A percentile compares a stretch with the other conserved stretches of the same genome.
These are phyloP conservation scores for Syrmaticus mikado DNA, from an alignment of 2,113 vertebrate species.

Conservation along the genomic window DNA sequence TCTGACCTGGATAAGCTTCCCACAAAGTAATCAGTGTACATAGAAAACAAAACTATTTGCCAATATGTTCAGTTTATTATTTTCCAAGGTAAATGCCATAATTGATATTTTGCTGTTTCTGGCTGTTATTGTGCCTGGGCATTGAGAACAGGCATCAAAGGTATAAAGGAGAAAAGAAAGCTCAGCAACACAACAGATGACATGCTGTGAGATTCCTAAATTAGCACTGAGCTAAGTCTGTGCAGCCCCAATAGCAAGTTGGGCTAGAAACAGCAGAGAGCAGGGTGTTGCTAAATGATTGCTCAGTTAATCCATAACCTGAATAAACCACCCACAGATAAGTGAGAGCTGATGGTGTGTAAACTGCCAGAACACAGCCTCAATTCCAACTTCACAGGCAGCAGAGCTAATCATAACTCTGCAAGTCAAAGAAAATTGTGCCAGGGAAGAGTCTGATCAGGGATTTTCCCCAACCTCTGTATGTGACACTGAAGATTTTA, in stretches of 20 bases:
- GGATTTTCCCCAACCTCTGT: rapidly evolving
- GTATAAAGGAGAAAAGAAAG: neutral
- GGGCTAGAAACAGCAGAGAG: neutral
- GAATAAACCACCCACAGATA: neutral
- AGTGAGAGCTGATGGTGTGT: neutral
- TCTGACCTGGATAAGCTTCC: neutral
- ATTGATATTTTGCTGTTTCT: neutral
- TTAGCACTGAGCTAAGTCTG: neutral
- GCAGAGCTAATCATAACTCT: neutral
- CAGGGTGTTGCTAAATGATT: neutral
- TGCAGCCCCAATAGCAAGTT: neutral
- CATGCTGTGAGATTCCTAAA: neutral
- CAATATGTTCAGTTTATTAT: neutral
- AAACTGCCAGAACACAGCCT: neutral
- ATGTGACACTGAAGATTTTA: neutral
- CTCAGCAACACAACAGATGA: neutral
- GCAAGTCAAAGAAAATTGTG: neutral
- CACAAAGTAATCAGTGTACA: neutral
- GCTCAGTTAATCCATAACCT: constrained; percentile 8
- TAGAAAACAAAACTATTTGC: neutral
- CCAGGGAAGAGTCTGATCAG: neutral
- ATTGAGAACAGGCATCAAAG: neutral
- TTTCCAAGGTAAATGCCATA: neutral
- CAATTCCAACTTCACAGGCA: neutral
- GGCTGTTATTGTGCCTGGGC: neutral